Conservation (phyloP, 2,113 vertebrate species). For the Phocoena phocoena region DNA sequence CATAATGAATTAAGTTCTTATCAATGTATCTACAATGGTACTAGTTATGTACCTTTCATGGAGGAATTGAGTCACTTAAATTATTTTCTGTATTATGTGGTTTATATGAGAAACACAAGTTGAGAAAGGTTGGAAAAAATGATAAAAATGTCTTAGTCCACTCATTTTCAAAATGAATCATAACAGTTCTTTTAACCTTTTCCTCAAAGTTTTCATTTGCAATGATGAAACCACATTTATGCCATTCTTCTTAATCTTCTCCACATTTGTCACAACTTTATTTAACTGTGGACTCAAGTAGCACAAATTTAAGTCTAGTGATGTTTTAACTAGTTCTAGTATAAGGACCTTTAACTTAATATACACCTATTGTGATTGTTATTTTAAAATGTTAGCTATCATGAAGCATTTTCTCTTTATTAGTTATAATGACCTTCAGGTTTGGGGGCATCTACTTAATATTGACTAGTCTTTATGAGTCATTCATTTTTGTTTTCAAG, state of each 20-base stretch:
- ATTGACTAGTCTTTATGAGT: neutral
- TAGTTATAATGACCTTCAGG: neutral
- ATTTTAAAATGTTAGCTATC: neutral
- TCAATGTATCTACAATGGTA: neutral
- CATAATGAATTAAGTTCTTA: neutral
- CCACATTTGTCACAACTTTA: neutral
- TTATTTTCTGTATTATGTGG: neutral
- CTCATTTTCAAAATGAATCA: neutral
- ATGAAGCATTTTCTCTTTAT: neutral
- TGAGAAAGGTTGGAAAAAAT: constrained; percentile 16
- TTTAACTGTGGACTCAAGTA: neutral
- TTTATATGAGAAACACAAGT: neutral
- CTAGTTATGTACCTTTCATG: neutral
- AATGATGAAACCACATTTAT: neutral
- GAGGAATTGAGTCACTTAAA: neutral
- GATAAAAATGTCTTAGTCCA: constrained; percentile 13
- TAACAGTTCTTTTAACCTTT: neutral
- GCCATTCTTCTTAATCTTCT: neutral
- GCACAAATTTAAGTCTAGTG: neutral
- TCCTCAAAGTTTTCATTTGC: neutral
- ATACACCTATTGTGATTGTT: neutral
- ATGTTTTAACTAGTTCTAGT: neutral
- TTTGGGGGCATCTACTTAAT: neutral
- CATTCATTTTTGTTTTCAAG: neutral
- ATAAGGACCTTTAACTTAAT: neutral